Percentiles rank a stretch among this genome's conserved stretches.
These are phyloP conservation scores for Cantharis lateralis DNA, from an alignment of 2,888 invertebrate genomes.

Conservation along the genomic window DNA sequence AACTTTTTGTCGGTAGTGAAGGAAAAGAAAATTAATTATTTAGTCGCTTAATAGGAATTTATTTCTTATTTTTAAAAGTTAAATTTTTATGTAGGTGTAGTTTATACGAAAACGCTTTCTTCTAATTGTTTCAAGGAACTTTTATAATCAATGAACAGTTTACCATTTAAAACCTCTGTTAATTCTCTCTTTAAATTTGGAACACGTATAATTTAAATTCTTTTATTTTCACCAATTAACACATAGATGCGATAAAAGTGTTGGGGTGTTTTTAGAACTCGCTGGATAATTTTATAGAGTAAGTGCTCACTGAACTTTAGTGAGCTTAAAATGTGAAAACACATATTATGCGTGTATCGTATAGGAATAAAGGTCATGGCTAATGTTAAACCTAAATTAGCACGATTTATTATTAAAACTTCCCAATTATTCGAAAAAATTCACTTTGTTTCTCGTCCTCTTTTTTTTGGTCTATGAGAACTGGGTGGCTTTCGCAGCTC, in stretches of 20 bases:
- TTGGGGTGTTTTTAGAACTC: not conserved
- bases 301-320: not conserved
- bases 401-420: not conserved
- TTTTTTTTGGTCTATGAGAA: not conserved
- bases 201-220: not conserved
- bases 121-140: not conserved
- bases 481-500: not conserved
- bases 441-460: not conserved
- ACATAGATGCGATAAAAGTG: not conserved
- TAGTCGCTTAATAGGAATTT: not conserved
- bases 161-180: not conserved
- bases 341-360: not conserved
- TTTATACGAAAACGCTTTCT: not conserved
- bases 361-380: not conserved
- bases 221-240: not conserved
- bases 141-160: not conserved
- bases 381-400: not conserved
- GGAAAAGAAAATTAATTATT: not conserved
- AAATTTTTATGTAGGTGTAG: not conserved
- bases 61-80: not conserved
- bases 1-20: not conserved
- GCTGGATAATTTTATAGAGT: not conserved
- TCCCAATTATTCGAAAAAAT: not conserved
- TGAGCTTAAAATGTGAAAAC: not conserved
- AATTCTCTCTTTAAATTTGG: not conserved